Evolutionary conservation across 2,113 vertebrate species (phyloP).

Genomic region (Anas platyrhynchos): DNA sequence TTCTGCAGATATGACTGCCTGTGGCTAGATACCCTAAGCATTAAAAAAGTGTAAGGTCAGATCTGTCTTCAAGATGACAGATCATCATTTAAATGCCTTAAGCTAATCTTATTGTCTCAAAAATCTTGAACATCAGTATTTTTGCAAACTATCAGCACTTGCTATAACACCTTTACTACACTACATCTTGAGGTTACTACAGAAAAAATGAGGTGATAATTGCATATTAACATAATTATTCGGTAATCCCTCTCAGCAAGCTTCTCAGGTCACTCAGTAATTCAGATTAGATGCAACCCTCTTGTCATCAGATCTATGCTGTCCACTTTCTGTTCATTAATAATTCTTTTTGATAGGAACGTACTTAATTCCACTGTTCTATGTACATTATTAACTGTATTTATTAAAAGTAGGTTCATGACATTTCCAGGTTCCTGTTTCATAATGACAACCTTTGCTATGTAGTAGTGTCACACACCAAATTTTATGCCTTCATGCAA

Average conservation of each 20-base stretch:
- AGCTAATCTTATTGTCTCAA: constrained; percentile 80
- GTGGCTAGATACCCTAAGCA: constrained; percentile 66
- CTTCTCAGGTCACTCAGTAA: constrained; percentile 86
- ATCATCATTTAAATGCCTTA: constrained; percentile 78
- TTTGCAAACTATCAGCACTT: constrained; percentile 90
- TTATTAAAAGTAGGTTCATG: constrained; percentile 69
- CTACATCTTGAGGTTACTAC: constrained; percentile 87
- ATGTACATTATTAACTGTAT: constrained; percentile 80
- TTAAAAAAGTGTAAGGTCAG: constrained; percentile 79
- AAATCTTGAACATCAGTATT: constrained; percentile 86
- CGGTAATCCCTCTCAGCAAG: constrained; percentile 84
- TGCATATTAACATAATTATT: constrained; percentile 97
- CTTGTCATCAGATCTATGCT: constrained; percentile 81
- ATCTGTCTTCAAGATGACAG: constrained; percentile 80
- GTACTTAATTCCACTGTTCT: constrained; percentile 74
- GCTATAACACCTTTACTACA: constrained; percentile 85
- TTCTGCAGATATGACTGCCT: constrained; percentile 70
- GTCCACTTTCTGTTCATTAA: constrained; percentile 85
- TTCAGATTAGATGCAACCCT: constrained; percentile 81
- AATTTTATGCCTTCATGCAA: constrained; percentile 26
- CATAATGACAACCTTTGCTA: constrained; percentile 51
- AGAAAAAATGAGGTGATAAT: constrained; percentile 93
- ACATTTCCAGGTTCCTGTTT: constrained; percentile 66
- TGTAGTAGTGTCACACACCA: constrained; percentile 40
- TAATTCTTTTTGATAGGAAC: constrained; percentile 75